phyloP scores from a whole-genome alignment of 2,113 vertebrate genomes.

The Ariopsis seemanni region DNA sequence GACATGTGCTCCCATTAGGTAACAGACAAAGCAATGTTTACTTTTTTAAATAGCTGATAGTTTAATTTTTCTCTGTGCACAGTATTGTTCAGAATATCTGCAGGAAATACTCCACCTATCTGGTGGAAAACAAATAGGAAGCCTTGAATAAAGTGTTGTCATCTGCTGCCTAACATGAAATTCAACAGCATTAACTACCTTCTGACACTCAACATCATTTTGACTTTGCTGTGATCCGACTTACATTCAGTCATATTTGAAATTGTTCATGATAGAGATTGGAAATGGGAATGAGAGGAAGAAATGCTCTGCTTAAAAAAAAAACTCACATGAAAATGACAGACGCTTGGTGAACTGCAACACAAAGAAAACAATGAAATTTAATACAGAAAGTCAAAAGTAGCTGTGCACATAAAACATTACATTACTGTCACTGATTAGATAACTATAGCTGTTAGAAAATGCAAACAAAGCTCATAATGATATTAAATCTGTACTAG shows the following conservation, averaged over 20 bases:
- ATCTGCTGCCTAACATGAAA: no score
- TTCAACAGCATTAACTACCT: no score
- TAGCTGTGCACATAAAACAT: not conserved
- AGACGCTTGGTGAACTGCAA: not conserved
- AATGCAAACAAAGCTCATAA: not conserved
- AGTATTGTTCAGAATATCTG: no score
- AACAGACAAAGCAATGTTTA: not conserved
- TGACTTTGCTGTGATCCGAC: no score
- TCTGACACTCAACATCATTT: no score
- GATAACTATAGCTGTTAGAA: not conserved
- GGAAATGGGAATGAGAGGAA: not conserved
- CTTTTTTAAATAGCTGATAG: not conserved
- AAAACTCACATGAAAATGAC: conserved; percentile 1
- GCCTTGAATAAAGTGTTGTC: no score
- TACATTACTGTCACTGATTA: not conserved
- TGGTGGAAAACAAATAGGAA: no score
- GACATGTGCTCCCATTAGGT: not conserved
- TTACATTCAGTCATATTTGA: no score
- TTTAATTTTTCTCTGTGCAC: no score
- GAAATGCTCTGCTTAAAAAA: no score
- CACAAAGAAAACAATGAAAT: not conserved
- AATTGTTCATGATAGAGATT: no score
- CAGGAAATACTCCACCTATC: no score
- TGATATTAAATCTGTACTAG: not conserved
- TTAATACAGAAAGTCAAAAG: not conserved